A percentile compares a stretch with the other conserved stretches of the same genome.
phyloP scores from a whole-genome alignment of 2,797 vertebrate species.

The Parotocinclus haroldoi region DNA sequence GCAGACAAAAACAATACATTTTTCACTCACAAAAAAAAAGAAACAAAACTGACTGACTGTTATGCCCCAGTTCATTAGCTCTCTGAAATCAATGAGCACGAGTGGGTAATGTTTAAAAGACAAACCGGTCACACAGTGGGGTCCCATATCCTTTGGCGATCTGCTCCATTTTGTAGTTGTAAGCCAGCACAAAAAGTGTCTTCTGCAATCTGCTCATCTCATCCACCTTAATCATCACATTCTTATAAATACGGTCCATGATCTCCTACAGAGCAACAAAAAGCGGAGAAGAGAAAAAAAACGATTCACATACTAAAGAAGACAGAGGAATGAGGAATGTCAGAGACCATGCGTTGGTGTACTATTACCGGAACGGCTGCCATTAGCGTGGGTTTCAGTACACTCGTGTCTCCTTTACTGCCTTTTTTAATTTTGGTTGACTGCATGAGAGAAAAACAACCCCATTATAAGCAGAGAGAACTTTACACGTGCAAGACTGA shows the following conservation, averaged over 20 bases:
- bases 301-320: not conserved
- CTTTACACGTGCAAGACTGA: not conserved
- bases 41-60: no score
- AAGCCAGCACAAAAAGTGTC: slow-evolving; percentile 90
- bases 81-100: no score
- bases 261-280: slow-evolving; percentile 79
- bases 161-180: slow-evolving; percentile 99
- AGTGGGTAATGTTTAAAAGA: not conserved
- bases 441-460: slow-evolving; percentile 60
- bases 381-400: slow-evolving; percentile 91
- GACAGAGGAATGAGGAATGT: not conserved
- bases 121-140: slow-evolving; percentile 88
- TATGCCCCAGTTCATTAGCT: no score
- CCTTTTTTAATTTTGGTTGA: slow-evolving; percentile 98
- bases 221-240: slow-evolving; percentile 95
- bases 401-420: slow-evolving; percentile 92
- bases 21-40: no score
- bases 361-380: slow-evolving; percentile 91
- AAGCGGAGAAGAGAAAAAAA: not conserved
- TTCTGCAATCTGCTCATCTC: slow-evolving; percentile 90
- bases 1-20: no score
- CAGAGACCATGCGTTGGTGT: not conserved
- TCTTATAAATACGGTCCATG: slow-evolving; percentile 99
- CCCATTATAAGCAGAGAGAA: slow-evolving; percentile 19
- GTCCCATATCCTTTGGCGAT: slow-evolving; percentile 88